phyloP scores from a whole-genome alignment of 2,888 invertebrate species.

The Baccha elongata region DNA sequence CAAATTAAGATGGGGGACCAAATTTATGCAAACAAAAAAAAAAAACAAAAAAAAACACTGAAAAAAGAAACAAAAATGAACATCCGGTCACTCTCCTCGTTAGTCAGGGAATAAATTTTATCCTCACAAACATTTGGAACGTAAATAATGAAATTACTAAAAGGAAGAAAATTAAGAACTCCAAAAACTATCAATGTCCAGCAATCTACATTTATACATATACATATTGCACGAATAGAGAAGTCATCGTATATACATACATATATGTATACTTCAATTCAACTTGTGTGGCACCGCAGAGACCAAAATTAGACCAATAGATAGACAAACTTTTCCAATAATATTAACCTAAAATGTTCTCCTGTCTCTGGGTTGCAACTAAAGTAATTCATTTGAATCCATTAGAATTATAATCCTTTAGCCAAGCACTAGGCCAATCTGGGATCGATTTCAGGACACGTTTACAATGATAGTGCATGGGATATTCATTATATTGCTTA shows the following conservation, averaged over 20 bases:
- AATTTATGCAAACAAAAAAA: slow-evolving; percentile 8
- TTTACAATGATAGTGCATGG: slow-evolving; percentile 53
- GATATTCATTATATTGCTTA: slow-evolving; percentile 32
- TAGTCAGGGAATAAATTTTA: slow-evolving; percentile 65
- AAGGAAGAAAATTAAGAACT: slow-evolving; percentile 70
- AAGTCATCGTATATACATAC: not conserved
- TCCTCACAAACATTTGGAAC: slow-evolving; percentile 64
- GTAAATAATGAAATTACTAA: slow-evolving; percentile 72
- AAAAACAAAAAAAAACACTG: not conserved
- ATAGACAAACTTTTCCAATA: slow-evolving; percentile 60
- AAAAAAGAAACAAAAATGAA: slow-evolving; percentile 37
- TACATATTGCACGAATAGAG: not conserved
- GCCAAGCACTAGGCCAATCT: slow-evolving; percentile 32
- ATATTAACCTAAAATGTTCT: slow-evolving; percentile 36
- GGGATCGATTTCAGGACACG: slow-evolving; percentile 68
- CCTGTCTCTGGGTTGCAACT: slow-evolving; percentile 17
- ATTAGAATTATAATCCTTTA: slow-evolving; percentile 52
- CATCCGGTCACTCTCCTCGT: slow-evolving; percentile 50
- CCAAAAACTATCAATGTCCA: slow-evolving; percentile 70
- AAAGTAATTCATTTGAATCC: slow-evolving; percentile 66
- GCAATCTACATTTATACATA: slow-evolving; percentile 32
- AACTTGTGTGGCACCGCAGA: slow-evolving; percentile 33
- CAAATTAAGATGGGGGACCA: slow-evolving; percentile 21
- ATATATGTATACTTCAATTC: not conserved
- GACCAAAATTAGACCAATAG: slow-evolving; percentile 62